phyloP scores from a whole-genome alignment of 2,113 vertebrate species.

The Pyrgilauda ruficollis region DNA sequence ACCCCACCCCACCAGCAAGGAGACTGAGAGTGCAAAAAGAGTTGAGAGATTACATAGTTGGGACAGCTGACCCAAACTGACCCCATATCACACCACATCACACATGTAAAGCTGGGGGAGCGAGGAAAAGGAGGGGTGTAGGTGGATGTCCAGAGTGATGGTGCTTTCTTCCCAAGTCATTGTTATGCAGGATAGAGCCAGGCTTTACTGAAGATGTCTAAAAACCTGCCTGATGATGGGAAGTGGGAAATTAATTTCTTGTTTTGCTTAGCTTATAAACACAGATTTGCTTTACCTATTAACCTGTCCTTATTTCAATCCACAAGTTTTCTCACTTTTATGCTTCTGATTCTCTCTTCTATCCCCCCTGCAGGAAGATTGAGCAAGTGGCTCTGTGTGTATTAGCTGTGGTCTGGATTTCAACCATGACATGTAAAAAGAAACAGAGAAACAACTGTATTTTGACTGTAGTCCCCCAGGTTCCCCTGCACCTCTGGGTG shows the following conservation, averaged over 20 bases:
- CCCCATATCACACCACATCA: not conserved
- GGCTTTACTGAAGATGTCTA: not conserved
- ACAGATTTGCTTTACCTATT: not conserved
- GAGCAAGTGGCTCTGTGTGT: not conserved
- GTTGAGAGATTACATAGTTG: not conserved
- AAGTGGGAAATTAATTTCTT: not conserved
- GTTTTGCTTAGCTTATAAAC: not conserved
- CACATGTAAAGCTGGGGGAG: not conserved
- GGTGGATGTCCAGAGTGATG: not conserved
- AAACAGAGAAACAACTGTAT: not conserved
- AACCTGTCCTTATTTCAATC: not conserved
- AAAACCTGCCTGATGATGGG: not conserved
- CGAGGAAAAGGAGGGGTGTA: not conserved
- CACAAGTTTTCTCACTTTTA: not conserved
- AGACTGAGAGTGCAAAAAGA: not conserved
- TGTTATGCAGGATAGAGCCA: not conserved
- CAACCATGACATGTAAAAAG: not conserved
- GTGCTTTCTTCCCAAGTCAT: not conserved
- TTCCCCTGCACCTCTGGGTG: not conserved
- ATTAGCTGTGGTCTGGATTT: not conserved
- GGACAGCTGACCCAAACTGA: not conserved
- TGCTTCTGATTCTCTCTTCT: not conserved
- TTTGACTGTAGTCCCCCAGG: not conserved
- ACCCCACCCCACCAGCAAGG: not conserved
- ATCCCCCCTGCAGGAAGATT: not conserved